Conservation (phyloP, 2,797 vertebrate genomes). For the Odontamblyopus lacepedii region DNA sequence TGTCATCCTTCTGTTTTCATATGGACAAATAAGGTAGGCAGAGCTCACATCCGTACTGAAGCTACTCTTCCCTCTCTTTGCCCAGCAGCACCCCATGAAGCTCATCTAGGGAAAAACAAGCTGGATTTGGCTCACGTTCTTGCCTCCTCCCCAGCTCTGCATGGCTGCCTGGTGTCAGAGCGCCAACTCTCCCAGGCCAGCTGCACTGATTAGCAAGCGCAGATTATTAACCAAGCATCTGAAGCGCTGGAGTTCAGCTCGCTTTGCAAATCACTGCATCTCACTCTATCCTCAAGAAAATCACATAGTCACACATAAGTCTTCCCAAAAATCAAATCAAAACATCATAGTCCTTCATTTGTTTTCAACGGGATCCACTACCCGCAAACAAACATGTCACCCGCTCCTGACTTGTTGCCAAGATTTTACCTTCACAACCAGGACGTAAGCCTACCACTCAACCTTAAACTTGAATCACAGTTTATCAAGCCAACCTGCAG, state of each 20-base stretch:
- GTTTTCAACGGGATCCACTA: constrained; percentile 56
- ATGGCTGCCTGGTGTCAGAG: constrained; percentile 79
- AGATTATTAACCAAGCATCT: constrained; percentile 94
- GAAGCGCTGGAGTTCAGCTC: constrained; percentile 63
- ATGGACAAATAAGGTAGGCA: constrained; percentile 52
- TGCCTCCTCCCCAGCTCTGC: constrained; percentile 76
- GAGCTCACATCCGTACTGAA: constrained; percentile 62
- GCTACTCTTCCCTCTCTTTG: constrained; percentile 56
- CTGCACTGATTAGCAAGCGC: constrained; percentile 85
- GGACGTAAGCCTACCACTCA: constrained; percentile 89
- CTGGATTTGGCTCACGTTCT: constrained; percentile 81
- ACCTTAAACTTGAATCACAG: constrained; percentile 85
- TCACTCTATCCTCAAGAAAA: constrained; percentile 69
- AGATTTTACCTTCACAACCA: constrained; percentile 85
- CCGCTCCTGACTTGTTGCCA: constrained; percentile 88
- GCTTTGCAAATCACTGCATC: constrained; percentile 14
- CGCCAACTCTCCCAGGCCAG: constrained; percentile 85
- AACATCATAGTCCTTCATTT: constrained; percentile 18
- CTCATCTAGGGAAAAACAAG: constrained; percentile 80
- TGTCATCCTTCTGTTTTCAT: constrained; percentile 58
- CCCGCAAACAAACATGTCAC: constrained; percentile 39
- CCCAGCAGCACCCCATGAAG: constrained; percentile 38
- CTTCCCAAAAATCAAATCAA: not conserved
- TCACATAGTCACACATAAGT: constrained; percentile 14
- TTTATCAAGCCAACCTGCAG: constrained; percentile 90